Base-by-base conservation (phyloP, 2,888 invertebrate species). In the Leucophora obtusa region DNA sequence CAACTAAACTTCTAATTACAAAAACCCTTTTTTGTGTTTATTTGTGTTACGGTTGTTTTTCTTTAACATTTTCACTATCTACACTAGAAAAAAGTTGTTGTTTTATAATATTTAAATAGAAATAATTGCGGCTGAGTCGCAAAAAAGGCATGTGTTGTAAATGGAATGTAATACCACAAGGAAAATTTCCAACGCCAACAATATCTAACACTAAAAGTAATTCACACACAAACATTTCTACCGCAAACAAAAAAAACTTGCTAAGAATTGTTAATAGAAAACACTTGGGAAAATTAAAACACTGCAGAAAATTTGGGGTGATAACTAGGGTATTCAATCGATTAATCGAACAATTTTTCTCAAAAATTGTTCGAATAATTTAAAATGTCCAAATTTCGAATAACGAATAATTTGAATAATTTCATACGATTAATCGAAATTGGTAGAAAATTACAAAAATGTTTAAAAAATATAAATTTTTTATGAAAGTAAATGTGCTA, bases 141-240 rank as follows among this genome's bases (percentile, higher is more conserved):
- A 56, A 28, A 33, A 10, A 38, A 2, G 18, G 38, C n/a, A 17
- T 56, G n/a, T 72, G 47, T 33, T 21, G 18, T 9, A 56, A 58
- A 73, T 51, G 73, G 38, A 66, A 65, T 66, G 50, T 51, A 58
- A 65, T 59, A 58, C 65, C 73, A 66, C 65, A 65, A 66, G 59
- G 59, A 38, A 51, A n/a, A 65, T 59, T 50, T 51, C 38, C 17
- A 51, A 66, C 65, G 51, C 58, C 58, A 35, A 11, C 11, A 11
- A 15, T 7, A 56, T 63, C 28, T n/a, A 56, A 18, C 33, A 17
- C 33, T 11, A 62, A 71, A 54, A 24, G 47, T 43, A 71, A 63
- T 62, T 10, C 38, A 11, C 47, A 63, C 28, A 56, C 62, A 62
- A 71, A 43, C 33, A 71, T 53, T 70, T 60, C 17, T 38, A 50